These are phyloP conservation scores for Rachycentron canadum DNA, from an alignment of 2,797 vertebrate species.

Conservation along the genomic window DNA sequence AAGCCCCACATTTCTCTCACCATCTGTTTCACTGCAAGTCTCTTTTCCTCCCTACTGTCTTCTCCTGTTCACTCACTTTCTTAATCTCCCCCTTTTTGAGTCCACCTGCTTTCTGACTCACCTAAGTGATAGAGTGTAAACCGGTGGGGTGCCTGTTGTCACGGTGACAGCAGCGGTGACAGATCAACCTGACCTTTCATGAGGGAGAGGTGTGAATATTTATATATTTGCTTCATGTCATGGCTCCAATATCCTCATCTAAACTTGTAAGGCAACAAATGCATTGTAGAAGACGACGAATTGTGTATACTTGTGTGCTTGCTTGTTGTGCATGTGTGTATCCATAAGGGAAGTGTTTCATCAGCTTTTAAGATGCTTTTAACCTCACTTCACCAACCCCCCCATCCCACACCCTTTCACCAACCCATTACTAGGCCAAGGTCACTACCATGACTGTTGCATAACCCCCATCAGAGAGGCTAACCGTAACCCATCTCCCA, in stretches of 20 bases:
- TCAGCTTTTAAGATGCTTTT: conserved; percentile 69
- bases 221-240: conserved; percentile 21
- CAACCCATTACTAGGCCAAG: conserved; percentile 71
- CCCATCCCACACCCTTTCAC: conserved; percentile 45
- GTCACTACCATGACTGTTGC: conserved; percentile 79
- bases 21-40: conserved; percentile 51
- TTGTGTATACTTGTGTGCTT: conserved; percentile 10
- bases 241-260: conserved; percentile 11
- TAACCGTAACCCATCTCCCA: conserved; percentile 72
- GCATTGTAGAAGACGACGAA: neutral
- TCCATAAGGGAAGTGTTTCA: conserved; percentile 45
- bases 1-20: conserved; percentile 48
- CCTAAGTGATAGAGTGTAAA: conserved; percentile 81
- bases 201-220: conserved; percentile 13
- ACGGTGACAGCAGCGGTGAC: conserved; percentile 80
- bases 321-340: conserved; percentile 27
- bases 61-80: conserved; percentile 30
- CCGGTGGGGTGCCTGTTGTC: conserved; percentile 80
- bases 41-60: conserved; percentile 29
- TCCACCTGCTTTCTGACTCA: conserved; percentile 55
- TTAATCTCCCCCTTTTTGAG: conserved; percentile 38
- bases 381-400: conserved; percentile 42
- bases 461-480: conserved; percentile 74
- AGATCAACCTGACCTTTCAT: conserved; percentile 77
- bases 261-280: conserved; percentile 27